These are phyloP conservation scores for Agrochola lota DNA, from an alignment of 2,888 invertebrate genomes.

Conservation along the genomic window DNA sequence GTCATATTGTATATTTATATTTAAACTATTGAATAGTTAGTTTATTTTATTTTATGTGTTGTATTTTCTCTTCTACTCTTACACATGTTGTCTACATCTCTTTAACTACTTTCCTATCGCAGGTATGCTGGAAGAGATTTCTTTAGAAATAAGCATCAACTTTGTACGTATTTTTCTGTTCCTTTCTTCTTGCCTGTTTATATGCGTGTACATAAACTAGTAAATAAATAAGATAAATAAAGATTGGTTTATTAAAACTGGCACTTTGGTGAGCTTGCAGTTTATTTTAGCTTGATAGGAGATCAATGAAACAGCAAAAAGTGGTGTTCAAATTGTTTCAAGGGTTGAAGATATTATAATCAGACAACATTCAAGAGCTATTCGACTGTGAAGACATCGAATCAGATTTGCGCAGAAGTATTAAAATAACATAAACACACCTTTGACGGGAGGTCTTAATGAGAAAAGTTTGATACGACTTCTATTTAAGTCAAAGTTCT, in stretches of 20 bases:
- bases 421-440: slow-evolving; percentile 89
- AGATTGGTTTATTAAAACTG: slow-evolving; percentile 35
- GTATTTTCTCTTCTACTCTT: too few species aligned
- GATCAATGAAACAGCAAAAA: slow-evolving; percentile 5
- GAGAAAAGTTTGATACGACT: slow-evolving; percentile 90
- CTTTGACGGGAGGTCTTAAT: slow-evolving; percentile 89
- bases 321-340: slow-evolving; percentile 20
- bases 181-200: too few species aligned
- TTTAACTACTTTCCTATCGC: too few species aligned
- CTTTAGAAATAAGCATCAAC: too few species aligned
- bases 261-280: slow-evolving; percentile 6
- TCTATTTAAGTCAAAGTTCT: slow-evolving; percentile 89
- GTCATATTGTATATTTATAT: too few species aligned
- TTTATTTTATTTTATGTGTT: too few species aligned
- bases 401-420: slow-evolving; percentile 83
- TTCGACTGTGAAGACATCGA: slow-evolving; percentile 67
- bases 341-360: slow-evolving; percentile 15
- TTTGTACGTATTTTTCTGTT: too few species aligned
- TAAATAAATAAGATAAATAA: too few species aligned
- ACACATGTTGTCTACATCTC: too few species aligned
- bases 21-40: too few species aligned
- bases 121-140: too few species aligned
- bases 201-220: too few species aligned
- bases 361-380: slow-evolving; percentile 53
- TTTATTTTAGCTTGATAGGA: slow-evolving; percentile 20